A percentile compares a stretch with the other conserved stretches of the same genome.
Conservation (phyloP, 2,888 invertebrate genomes). For the Monopis laevigella region DNA sequence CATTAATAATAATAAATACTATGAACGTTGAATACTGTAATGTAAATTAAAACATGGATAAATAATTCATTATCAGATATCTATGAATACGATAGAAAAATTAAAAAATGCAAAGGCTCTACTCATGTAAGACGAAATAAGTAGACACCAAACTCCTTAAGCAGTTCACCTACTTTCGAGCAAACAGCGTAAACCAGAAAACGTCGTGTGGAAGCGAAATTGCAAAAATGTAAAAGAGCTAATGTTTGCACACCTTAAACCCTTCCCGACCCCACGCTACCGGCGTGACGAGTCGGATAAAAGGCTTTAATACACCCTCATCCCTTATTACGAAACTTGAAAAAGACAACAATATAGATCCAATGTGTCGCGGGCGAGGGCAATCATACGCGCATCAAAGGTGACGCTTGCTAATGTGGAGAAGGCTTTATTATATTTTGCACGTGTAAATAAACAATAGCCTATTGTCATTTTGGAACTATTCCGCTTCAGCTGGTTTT, state of each 20-base stretch:
- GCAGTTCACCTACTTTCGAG: too few relatives aligned
- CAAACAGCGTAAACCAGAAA: too few relatives aligned
- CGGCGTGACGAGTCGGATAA: conserved; percentile 64
- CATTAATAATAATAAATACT: too few relatives aligned
- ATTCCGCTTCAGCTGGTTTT: neutral
- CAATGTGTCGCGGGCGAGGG: conserved; percentile 66
- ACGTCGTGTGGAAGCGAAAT: conserved; percentile 49
- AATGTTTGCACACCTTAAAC: conserved; percentile 67
- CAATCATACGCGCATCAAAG: conserved; percentile 67
- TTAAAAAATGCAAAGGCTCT: too few relatives aligned
- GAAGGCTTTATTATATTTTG: conserved; percentile 36
- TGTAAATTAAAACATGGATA: too few relatives aligned
- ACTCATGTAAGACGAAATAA: too few relatives aligned
- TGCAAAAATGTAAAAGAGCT: conserved; percentile 68
- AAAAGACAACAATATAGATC: conserved; percentile 68
- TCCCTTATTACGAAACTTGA: conserved; percentile 69
- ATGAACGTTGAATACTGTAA: too few relatives aligned
- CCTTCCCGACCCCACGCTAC: conserved; percentile 55
- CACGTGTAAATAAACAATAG: conserved; percentile 6
- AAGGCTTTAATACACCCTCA: conserved; percentile 69
- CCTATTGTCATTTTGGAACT: conserved; percentile 6
- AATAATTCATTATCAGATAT: too few relatives aligned
- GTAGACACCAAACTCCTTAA: too few relatives aligned
- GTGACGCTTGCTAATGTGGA: conserved; percentile 56
- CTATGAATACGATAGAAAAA: too few relatives aligned